Conservation (phyloP, 2,113 vertebrate species). For the Castor canadensis region DNA sequence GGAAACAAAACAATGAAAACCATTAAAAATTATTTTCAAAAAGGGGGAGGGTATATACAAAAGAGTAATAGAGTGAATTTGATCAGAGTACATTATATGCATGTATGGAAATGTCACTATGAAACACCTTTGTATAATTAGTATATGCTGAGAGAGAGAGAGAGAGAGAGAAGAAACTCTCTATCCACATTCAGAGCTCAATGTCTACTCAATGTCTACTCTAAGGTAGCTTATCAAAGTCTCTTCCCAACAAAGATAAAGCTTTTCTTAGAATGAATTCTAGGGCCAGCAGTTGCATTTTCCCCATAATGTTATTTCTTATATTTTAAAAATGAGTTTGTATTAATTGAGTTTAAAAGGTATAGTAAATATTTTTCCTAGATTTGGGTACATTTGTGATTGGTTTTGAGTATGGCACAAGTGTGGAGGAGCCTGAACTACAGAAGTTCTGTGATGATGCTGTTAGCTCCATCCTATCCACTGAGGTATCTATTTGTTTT, state of each 20-base stretch:
- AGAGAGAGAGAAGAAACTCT: neutral
- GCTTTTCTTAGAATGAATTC: conserved; percentile 29
- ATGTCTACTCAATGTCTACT: neutral
- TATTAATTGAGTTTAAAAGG: neutral
- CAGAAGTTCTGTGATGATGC: neutral
- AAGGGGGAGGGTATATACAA: too few relatives aligned
- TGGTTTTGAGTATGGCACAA: neutral
- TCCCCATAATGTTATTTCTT: neutral
- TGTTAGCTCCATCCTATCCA: neutral
- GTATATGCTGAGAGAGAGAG: too few relatives aligned
- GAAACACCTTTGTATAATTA: too few relatives aligned
- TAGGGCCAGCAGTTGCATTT: neutral
- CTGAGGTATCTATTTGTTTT: neutral
- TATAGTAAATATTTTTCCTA: neutral
- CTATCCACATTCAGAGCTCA: neutral
- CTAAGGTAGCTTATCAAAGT: neutral
- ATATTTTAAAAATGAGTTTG: neutral
- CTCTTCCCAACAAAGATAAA: neutral
- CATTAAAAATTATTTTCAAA: too few relatives aligned
- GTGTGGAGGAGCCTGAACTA: neutral
- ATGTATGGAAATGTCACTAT: too few relatives aligned
- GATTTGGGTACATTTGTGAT: neutral
- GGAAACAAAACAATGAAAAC: too few relatives aligned
- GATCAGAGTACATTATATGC: too few relatives aligned
- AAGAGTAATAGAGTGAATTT: too few relatives aligned